Evolutionary conservation across 37 sponge, comb jelly and placozoan genomes (phyloP).

Genomic region (Petrosia ficiformis): DNA sequence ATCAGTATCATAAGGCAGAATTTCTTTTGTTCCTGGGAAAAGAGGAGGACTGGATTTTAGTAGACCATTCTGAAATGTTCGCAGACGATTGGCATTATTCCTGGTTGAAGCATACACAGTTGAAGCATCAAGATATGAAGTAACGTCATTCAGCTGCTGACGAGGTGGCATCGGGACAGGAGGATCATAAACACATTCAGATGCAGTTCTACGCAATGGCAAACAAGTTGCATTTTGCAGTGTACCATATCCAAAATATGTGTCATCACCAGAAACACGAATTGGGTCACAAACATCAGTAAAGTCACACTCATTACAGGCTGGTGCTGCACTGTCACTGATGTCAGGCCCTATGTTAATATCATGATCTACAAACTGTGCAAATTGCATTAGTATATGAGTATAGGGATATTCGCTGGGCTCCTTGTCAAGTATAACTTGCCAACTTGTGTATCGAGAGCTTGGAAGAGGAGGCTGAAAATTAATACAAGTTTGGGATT

Average conservation of each 20-base stretch:
- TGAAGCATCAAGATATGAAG: constrained; percentile 85
- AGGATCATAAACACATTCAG: constrained; percentile 16
- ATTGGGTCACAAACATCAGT: constrained; percentile 69
- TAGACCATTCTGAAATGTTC: constrained; percentile 30
- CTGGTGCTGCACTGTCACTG: constrained; percentile 2
- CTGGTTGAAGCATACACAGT: constrained; percentile 71
- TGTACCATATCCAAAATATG: constrained; percentile 38
- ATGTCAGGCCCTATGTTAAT: constrained; percentile 57
- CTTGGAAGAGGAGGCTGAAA: constrained; percentile 61
- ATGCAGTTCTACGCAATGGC: constrained; percentile 43
- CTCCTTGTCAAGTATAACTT: constrained; percentile 25
- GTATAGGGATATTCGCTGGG: constrained; percentile 11
- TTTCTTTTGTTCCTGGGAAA: too few species aligned
- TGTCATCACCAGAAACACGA: constrained; percentile 36
- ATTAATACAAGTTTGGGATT: too few species aligned
- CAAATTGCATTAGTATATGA: constrained; percentile 83
- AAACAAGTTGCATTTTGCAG: constrained; percentile 41
- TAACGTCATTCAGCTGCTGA: constrained; percentile 80
- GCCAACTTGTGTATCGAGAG: constrained; percentile 51
- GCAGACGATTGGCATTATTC: constrained; percentile 15
- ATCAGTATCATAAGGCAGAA: constrained; percentile 37
- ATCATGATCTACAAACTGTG: constrained; percentile 77
- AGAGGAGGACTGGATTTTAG: constrained; percentile 41
- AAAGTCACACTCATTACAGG: constrained; percentile 24
- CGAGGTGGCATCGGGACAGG: constrained; percentile 12